phyloP scores from a whole-genome alignment of 2,797 vertebrate genomes.

The Cynodonichthys magdalenae region DNA sequence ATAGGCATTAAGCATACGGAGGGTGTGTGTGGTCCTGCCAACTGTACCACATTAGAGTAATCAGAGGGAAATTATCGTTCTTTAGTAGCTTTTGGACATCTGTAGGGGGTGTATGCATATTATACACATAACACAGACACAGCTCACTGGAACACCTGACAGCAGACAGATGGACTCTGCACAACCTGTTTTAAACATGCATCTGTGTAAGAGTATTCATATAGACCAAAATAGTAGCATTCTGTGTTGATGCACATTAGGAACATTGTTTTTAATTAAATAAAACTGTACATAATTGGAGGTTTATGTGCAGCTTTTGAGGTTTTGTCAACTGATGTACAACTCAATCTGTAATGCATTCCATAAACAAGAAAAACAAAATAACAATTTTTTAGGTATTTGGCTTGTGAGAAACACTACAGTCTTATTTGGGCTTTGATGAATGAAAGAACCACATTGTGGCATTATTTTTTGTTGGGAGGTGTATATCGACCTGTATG shows the following conservation, averaged over 20 bases:
- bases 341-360: slow-evolving; percentile 5
- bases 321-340: slow-evolving; percentile 11
- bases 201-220: slow-evolving; percentile 57
- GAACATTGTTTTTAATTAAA: slow-evolving; percentile 33
- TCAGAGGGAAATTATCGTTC: slow-evolving; percentile 71
- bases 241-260: slow-evolving; percentile 25
- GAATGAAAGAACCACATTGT: no score
- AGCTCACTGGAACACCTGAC: slow-evolving; percentile 49
- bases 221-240: slow-evolving; percentile 34
- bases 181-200: slow-evolving; percentile 47
- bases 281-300: slow-evolving; percentile 32
- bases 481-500: neutral
- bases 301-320: slow-evolving; percentile 32
- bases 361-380: neutral
- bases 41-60: slow-evolving; percentile 69
- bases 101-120: slow-evolving; percentile 46
- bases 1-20: slow-evolving; percentile 69
- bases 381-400: no score
- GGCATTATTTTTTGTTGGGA: no score
- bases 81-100: slow-evolving; percentile 75
- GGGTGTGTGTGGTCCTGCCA: slow-evolving; percentile 67
- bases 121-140: slow-evolving; percentile 25
- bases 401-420: no score
- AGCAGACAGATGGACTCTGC: slow-evolving; percentile 67
- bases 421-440: no score